Percentiles rank a stretch among this genome's conserved stretches.
These are phyloP conservation scores for Trematocara marginatum DNA, from an alignment of 2,113 vertebrate species.

Conservation along the genomic window DNA sequence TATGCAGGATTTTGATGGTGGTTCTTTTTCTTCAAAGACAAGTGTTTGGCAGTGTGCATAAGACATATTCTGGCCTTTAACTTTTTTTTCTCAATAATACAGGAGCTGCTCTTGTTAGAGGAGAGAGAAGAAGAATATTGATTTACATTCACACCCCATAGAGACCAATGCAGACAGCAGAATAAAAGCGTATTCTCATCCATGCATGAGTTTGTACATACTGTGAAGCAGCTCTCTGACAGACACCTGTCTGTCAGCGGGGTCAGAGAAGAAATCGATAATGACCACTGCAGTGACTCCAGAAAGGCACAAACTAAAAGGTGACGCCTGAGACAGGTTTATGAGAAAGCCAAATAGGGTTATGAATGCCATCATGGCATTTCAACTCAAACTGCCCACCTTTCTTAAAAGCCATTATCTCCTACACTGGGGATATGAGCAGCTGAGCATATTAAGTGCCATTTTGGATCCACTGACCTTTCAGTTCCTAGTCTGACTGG, in stretches of 20 bases:
- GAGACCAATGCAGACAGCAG: neutral
- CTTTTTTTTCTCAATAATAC: slow-evolving; percentile 5
- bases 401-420: slow-evolving; percentile 27
- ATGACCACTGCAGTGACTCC: neutral
- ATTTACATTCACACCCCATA: neutral
- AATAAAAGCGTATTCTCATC: neutral
- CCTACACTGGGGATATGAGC: slow-evolving; percentile 11
- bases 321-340: neutral
- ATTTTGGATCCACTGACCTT: slow-evolving; percentile 49
- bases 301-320: neutral
- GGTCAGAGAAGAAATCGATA: neutral
- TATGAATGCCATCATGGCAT: slow-evolving; percentile 29
- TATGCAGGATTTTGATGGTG: neutral
- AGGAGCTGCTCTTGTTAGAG: slow-evolving; percentile 21
- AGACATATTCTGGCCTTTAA: neutral
- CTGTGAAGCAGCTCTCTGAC: neutral
- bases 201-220: neutral
- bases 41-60: neutral
- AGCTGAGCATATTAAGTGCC: slow-evolving; percentile 34
- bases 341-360: neutral
- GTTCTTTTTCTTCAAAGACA: neutral
- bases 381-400: slow-evolving; percentile 8
- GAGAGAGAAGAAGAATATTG: slow-evolving; percentile 3
- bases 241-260: neutral
- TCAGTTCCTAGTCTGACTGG: slow-evolving; percentile 16